Base-by-base conservation (phyloP, 2,888 invertebrate genomes). In the Dinocampus coccinellae region DNA sequence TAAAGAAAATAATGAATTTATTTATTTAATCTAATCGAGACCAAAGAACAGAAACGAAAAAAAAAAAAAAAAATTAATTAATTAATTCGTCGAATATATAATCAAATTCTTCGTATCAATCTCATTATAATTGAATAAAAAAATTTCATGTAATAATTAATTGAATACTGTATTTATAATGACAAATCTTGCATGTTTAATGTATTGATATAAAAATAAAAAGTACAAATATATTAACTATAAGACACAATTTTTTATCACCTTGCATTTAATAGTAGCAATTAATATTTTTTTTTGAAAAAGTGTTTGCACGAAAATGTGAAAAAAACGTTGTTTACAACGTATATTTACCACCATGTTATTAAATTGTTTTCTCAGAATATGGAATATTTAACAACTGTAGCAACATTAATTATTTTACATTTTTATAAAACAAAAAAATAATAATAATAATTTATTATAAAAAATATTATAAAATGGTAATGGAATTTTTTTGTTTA, bases 1-100 rank as follows among this genome's bases (percentile, higher is more conserved):
- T 29, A 29, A 29, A 29, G n/a, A 55, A 2, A 55, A 55, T 11
- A 55, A 34, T 60, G 36, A 42, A 36, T 22, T n/a, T 7, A 36
- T 22, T 24, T 6, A 4, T 24, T 24, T 26, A 24, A 26, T 22
- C 26, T 10, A 55, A 26, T n/a, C 26, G 34, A 58, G 33, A 34
- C 29, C 33, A 34, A 58, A 33, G 58, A 58, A 58, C 34, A 29
- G 62, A 72, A n/a, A n/a, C n/a, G n/a, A n/a, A n/a, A n/a, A n/a
- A n/a, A n/a, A n/a, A n/a, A n/a, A n/a, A n/a, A n/a, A n/a, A n/a
- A 68, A 68, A 73, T 73, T 72, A 74, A 75, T 47, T 67, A 70
- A 33, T 64, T 36, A 64, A 67, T 53, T 76, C 73, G 74, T 74
- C 74, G 74, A 73, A 74, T 75, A 75, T 70, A 55, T 69, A 62